Evolutionary conservation across 2,797 vertebrate species (phyloP), one percentile per base, ranked within the genome.

Genomic region (Rallus crepitans): DNA sequence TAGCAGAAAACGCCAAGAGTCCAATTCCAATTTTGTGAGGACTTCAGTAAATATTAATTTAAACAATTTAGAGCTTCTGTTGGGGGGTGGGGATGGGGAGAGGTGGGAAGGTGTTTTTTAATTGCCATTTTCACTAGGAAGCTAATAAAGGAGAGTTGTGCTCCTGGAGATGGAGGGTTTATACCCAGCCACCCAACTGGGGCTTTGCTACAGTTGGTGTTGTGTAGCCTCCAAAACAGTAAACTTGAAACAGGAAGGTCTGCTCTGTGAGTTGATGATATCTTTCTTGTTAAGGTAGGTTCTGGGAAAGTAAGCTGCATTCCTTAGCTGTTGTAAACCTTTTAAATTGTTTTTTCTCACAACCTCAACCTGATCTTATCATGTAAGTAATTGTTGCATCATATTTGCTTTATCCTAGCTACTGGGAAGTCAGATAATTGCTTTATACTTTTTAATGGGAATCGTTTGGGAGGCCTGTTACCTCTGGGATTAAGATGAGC

Each of bases 71-170:
- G 15, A 72, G 42, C 80, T 87, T 86, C 68, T 86, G 15, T 18
- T 71, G 47, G 39, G 37, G 35, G 35, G 39, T 39, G 39, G 39
- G 39, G 17, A 8, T 17, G 17, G 42, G 42, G 42, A 17, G 42
- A 18, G 42, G 42, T 6, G 42, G 42, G 42, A 19, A 10, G 42
- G 18, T 45, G 42, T 19, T 45, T 45, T 45, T 45, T 91, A 91
- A 69, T 98, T 82, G 83, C 80, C 40, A 19, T 97, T 98, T 97
- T 95, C 95, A 96, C 64, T 92, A 79, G 89, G 96, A 45, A 94
- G 64, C 96, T 94, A 89, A 89, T 82, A 89, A 81, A 87, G 83
- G 77, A 90, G 70, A 93, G 40, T 20, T 57, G 37, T 57, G 35
- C 31, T 45, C 42, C 42, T 86, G 52, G 35, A 63, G 56, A 64